Conservation (phyloP, 2,888 invertebrate genomes). For the Synanthedon formicaeformis region DNA sequence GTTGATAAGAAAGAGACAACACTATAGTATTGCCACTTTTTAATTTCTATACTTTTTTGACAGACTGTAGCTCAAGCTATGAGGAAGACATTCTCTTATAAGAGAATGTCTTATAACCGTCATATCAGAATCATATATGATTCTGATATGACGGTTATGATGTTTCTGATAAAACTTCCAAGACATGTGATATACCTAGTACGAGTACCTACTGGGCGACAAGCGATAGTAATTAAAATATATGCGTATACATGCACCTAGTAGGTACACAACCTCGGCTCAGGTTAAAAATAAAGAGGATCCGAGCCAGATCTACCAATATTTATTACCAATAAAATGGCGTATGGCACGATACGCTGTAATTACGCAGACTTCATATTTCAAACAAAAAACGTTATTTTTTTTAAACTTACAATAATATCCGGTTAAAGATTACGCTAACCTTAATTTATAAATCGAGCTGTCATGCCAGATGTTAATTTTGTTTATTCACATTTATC, state of each 20-base stretch:
- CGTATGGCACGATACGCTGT: slow-evolving; percentile 19
- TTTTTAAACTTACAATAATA: slow-evolving; percentile 41
- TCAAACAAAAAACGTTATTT: slow-evolving; percentile 29
- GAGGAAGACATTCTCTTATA: too few species aligned
- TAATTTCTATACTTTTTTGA: too few species aligned
- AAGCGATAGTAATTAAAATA: too few species aligned
- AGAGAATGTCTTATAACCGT: too few species aligned
- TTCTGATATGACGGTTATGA: too few species aligned
- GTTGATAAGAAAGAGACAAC: too few species aligned
- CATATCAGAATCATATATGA: too few species aligned
- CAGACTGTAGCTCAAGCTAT: too few species aligned
- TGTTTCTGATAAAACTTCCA: slow-evolving; percentile 3
- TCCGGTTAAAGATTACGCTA: slow-evolving; percentile 44
- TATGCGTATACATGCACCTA: too few species aligned
- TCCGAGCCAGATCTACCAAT: slow-evolving; percentile 43
- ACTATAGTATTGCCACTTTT: too few species aligned
- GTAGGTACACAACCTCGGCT: slow-evolving; percentile 28
- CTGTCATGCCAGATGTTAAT: slow-evolving; percentile 47
- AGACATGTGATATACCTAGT: slow-evolving; percentile 6
- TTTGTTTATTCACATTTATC: slow-evolving; percentile 26
- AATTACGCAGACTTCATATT: slow-evolving; percentile 29
- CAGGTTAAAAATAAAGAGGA: slow-evolving; percentile 41
- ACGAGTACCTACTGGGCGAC: too few species aligned
- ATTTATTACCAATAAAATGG: slow-evolving; percentile 58
- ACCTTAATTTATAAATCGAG: slow-evolving; percentile 38